Conservation (phyloP, 1,140 invertebrate genomes). For the Chymomyza costata region DNA sequence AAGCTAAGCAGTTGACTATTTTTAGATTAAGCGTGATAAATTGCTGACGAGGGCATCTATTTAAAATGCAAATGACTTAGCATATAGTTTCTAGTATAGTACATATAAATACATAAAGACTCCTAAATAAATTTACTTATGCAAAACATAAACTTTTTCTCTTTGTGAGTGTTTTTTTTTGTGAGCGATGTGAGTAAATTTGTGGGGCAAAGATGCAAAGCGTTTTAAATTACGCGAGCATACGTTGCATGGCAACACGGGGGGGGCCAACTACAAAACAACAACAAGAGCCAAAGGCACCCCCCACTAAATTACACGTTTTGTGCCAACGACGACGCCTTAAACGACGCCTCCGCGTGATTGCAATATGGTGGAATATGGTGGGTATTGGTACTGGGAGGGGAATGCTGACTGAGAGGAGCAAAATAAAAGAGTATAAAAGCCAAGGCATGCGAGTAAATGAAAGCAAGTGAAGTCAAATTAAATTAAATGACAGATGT, state of each 20-base stretch:
- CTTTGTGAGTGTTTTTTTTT: slow-evolving; percentile 10
- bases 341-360: slow-evolving; percentile 53
- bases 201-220: too few species aligned
- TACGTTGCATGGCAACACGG: slow-evolving; percentile 31
- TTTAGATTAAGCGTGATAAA: too few species aligned
- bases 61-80: too few species aligned
- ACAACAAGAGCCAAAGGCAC: slow-evolving; percentile 23
- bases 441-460: slow-evolving; percentile 36
- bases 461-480: slow-evolving; percentile 72
- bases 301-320: slow-evolving; percentile 59
- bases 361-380: slow-evolving; percentile 25
- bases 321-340: slow-evolving; percentile 57
- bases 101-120: slow-evolving; percentile 13
- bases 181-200: too few species aligned
- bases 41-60: too few species aligned
- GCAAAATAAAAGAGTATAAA: slow-evolving; percentile 15
- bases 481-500: slow-evolving; percentile 74
- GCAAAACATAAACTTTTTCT: slow-evolving; percentile 27
- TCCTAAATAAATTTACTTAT: slow-evolving; percentile 52
- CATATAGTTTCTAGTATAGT: too few species aligned
- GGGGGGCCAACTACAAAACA: slow-evolving; percentile 25
- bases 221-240: slow-evolving; percentile 66
- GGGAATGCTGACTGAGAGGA: slow-evolving; percentile 1
- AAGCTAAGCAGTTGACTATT: too few species aligned
- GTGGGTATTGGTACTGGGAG: slow-evolving; percentile 6